Percentiles rank a stretch among this genome's conserved stretches.
phyloP scores from a whole-genome alignment of 1,140 invertebrate genomes.

The Neoseiulus cucumeris region DNA sequence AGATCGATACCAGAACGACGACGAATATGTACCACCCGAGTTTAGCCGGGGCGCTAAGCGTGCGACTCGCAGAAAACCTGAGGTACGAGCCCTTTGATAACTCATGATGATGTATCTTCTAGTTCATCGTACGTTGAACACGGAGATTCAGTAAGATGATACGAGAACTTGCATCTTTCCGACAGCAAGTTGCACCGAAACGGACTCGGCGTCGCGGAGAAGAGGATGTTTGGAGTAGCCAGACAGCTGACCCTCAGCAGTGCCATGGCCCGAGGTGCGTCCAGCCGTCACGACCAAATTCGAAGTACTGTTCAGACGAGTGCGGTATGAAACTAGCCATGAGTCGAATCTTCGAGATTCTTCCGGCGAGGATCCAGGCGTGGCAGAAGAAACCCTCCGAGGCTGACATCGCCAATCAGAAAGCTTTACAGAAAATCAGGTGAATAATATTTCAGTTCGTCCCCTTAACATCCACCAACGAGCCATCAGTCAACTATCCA shows the following conservation, averaged over 20 bases:
- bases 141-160: no score
- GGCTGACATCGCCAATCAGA: conserved; percentile 66
- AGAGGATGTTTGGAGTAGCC: conserved; percentile 16
- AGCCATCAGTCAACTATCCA: not conserved
- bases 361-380: conserved; percentile 80
- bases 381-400: conserved; percentile 72
- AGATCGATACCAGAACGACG: not conserved
- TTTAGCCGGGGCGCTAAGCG: no score
- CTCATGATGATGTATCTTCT: no score
- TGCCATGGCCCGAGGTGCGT: conserved; percentile 77
- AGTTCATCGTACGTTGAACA: no score
- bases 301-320: conserved; percentile 85
- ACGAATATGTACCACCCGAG: not conserved
- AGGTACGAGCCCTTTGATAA: no score
- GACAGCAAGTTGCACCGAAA: not conserved
- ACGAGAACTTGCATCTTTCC: no score
- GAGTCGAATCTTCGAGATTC: conserved; percentile 39
- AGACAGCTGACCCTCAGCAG: conserved; percentile 33
- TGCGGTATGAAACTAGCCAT: conserved; percentile 82
- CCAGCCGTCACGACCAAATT: conserved; percentile 49
- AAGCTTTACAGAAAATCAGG: conserved; percentile 56
- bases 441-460: conserved; percentile 31
- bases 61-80: no score
- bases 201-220: conserved; percentile 14
- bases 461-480: no score